phyloP scores from a whole-genome alignment of 1,140 invertebrate genomes.

The Brachionus rotundiformis region DNA sequence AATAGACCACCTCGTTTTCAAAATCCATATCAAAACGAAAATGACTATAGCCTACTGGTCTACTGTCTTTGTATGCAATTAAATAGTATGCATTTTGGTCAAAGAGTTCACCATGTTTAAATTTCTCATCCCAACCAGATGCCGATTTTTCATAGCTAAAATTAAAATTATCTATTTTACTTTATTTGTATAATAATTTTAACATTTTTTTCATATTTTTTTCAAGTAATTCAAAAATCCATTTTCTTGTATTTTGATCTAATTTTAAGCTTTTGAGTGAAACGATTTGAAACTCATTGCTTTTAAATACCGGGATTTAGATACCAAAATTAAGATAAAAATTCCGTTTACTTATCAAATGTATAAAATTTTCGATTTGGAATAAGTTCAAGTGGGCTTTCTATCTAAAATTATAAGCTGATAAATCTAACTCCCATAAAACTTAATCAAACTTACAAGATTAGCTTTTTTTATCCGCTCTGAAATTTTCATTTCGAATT shows the following conservation, averaged over 20 bases:
- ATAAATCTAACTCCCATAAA: neutral
- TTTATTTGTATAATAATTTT: too few species aligned
- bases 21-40: constrained; percentile 81
- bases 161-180: constrained; percentile 53
- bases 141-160: constrained; percentile 72
- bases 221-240: constrained; percentile 71
- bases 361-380: neutral
- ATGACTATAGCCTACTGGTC: constrained; percentile 73
- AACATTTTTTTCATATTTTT: constrained; percentile 70
- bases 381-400: constrained; percentile 28
- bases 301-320: too few species aligned
- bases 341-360: neutral
- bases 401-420: neutral
- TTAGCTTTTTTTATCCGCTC: neutral
- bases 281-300: constrained; percentile 60
- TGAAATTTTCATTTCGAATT: constrained; percentile 1
- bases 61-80: constrained; percentile 63
- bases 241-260: constrained; percentile 64
- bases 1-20: constrained; percentile 76
- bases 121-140: constrained; percentile 72
- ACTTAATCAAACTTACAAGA: constrained; percentile 27
- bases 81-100: constrained; percentile 71
- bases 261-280: constrained; percentile 64
- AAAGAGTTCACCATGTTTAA: constrained; percentile 70
- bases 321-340: too few species aligned